Evolutionary conservation across 2,113 vertebrate genomes (phyloP).

Genomic region (Sceloporus undulatus): DNA sequence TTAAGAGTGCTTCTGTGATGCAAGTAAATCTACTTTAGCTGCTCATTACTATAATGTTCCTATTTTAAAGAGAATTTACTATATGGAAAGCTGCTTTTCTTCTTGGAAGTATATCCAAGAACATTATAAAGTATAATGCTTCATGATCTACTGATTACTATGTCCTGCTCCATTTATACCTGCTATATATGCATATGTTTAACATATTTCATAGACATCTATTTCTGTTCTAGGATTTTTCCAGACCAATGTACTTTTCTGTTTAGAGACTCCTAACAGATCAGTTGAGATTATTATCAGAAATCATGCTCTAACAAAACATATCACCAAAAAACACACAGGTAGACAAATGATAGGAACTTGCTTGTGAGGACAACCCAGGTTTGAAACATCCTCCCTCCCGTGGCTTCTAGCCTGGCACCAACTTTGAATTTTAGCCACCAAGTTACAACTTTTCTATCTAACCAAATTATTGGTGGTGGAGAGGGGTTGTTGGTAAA

Average conservation of each 20-base stretch:
- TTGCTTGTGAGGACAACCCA: background rate
- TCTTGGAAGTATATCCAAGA: slow-evolving; percentile 13
- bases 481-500: background rate
- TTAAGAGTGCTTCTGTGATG: slow-evolving; percentile 47
- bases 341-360: background rate
- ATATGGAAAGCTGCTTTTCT: slow-evolving; percentile 58
- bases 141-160: slow-evolving; percentile 35
- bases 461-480: background rate
- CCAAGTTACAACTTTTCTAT: background rate
- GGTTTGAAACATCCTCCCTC: background rate
- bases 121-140: slow-evolving; percentile 59
- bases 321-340: background rate
- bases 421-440: background rate
- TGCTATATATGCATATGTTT: background rate
- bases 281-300: background rate
- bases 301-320: background rate
- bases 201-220: background rate
- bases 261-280: background rate
- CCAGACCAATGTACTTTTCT: background rate
- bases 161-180: slow-evolving; percentile 43
- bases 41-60: slow-evolving; percentile 25
- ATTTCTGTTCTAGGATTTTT: slow-evolving; percentile 25
- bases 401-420: background rate
- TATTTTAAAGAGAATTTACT: slow-evolving; percentile 54
- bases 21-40: slow-evolving; percentile 66